Percentiles rank a stretch among this genome's conserved stretches.
phyloP scores from a whole-genome alignment of 2,888 invertebrate genomes.

The Agriopis marginaria region DNA sequence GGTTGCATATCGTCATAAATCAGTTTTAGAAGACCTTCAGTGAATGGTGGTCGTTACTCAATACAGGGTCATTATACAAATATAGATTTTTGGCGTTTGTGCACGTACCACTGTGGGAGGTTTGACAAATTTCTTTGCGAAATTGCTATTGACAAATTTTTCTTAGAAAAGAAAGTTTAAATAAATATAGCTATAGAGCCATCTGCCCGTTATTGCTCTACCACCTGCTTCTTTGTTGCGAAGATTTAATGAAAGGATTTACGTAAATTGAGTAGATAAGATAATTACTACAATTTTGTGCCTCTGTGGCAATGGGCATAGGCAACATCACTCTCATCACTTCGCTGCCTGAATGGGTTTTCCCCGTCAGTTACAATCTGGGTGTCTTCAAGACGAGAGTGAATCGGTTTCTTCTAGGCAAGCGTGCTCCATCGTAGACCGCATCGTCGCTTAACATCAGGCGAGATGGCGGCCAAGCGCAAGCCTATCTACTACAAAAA shows the following conservation, averaged over 20 bases:
- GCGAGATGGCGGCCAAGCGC: no score
- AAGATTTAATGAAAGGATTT: slow-evolving; percentile 30
- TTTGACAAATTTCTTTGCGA: slow-evolving; percentile 68
- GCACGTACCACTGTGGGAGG: slow-evolving; percentile 84
- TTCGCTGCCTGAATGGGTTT: no score
- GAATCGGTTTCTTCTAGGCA: no score
- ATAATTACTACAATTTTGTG: slow-evolving; percentile 14
- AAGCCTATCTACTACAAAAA: no score
- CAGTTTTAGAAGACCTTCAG: slow-evolving; percentile 73
- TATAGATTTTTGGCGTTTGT: slow-evolving; percentile 83
- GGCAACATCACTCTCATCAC: no score
- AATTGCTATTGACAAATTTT: slow-evolving; percentile 61
- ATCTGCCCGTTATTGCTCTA: slow-evolving; percentile 62
- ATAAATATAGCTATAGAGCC: slow-evolving; percentile 54
- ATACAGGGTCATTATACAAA: slow-evolving; percentile 85
- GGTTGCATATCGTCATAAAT: slow-evolving; percentile 83
- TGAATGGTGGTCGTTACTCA: slow-evolving; percentile 78
- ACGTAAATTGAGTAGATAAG: neutral
- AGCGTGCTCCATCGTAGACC: no score
- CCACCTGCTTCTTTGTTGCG: slow-evolving; percentile 57
- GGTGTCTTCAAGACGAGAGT: no score
- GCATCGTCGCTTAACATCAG: no score
- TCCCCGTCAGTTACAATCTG: no score
- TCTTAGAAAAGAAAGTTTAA: slow-evolving; percentile 80
- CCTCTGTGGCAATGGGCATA: neutral